phyloP scores from a whole-genome alignment of 92 coral and sea anemone genomes.

The Chrysogorgia sp. region DNA sequence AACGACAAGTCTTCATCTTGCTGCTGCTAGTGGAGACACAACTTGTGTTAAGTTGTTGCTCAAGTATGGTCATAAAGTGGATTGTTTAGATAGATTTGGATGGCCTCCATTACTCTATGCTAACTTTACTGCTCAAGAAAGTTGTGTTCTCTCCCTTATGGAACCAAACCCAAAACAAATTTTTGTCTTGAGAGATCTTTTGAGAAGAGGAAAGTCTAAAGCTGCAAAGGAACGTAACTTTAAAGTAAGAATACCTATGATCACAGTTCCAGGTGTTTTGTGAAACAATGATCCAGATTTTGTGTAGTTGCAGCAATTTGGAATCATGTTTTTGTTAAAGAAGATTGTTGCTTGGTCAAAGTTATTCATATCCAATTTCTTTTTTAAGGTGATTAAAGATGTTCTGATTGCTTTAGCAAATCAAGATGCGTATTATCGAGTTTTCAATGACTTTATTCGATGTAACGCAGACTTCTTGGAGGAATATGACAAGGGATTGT shows the following conservation, averaged over 20 bases:
- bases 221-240: conserved; percentile 75
- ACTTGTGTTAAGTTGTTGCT: conserved; percentile 74
- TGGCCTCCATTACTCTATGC: conserved; percentile 99
- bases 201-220: conserved; percentile 65
- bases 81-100: conserved; percentile 87
- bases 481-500: conserved; percentile 79
- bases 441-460: conserved; percentile 91
- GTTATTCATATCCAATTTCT: not conserved
- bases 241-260: conserved; percentile 52
- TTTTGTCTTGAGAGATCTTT: conserved; percentile 81
- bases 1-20: conserved; percentile 89
- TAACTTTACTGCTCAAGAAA: conserved; percentile 91
- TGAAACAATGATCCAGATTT: too few relatives aligned
- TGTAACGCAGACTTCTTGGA: conserved; percentile 84
- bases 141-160: conserved; percentile 92
- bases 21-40: conserved; percentile 91
- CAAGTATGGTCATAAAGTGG: conserved; percentile 77
- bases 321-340: not conserved
- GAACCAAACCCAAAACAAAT: conserved; percentile 91
- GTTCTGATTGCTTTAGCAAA: conserved; percentile 87
- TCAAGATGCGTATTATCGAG: conserved; percentile 96
- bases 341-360: not conserved
- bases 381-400: conserved; percentile 81
- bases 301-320: not conserved
- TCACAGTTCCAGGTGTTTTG: not conserved